Percentiles rank a stretch among this genome's conserved stretches.
Evolutionary conservation across 2,113 vertebrate species (phyloP).

Genomic region (Eptesicus fuscus): DNA sequence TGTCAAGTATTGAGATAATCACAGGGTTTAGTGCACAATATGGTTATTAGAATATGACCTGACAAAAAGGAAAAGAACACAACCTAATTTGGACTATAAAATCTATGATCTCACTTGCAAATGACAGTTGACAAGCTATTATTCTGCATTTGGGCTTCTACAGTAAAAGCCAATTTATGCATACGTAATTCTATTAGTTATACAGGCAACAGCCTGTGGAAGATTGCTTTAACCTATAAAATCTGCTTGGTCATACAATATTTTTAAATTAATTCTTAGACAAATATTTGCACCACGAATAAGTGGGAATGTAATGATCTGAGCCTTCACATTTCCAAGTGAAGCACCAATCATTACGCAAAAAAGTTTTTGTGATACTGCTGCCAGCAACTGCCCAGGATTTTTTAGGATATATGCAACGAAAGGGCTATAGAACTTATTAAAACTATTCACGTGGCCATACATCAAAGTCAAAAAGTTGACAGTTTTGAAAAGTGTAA

Average conservation of each 20-base stretch:
- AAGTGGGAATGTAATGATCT: conserved; percentile 59
- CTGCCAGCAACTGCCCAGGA: conserved; percentile 5
- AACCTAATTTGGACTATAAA: conserved; percentile 85
- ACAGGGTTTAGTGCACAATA: conserved; percentile 85
- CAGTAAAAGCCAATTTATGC: conserved; percentile 79
- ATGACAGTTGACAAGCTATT: conserved; percentile 86
- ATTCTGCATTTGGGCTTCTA: conserved; percentile 82
- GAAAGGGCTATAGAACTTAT: conserved; percentile 53
- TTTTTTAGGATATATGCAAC: conserved; percentile 45
- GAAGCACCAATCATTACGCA: background rate
- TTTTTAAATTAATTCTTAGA: conserved; percentile 73
- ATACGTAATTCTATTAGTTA: conserved; percentile 81
- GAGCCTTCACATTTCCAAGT: conserved; percentile 32
- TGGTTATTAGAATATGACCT: conserved; percentile 88
- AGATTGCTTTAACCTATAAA: conserved; percentile 75
- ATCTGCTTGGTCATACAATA: conserved; percentile 79
- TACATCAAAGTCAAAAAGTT: conserved; percentile 62
- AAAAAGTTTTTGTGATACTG: conserved; percentile 55
- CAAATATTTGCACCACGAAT: conserved; percentile 72
- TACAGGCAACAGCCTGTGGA: conserved; percentile 78
- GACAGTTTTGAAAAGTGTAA: conserved; percentile 63
- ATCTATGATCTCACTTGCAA: conserved; percentile 85
- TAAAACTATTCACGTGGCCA: conserved; percentile 58
- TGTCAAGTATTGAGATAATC: conserved; percentile 87
- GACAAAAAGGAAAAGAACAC: conserved; percentile 85